phyloP scores from a whole-genome alignment of 2,113 vertebrate genomes.

The Forbesichthys agassizii region DNA sequence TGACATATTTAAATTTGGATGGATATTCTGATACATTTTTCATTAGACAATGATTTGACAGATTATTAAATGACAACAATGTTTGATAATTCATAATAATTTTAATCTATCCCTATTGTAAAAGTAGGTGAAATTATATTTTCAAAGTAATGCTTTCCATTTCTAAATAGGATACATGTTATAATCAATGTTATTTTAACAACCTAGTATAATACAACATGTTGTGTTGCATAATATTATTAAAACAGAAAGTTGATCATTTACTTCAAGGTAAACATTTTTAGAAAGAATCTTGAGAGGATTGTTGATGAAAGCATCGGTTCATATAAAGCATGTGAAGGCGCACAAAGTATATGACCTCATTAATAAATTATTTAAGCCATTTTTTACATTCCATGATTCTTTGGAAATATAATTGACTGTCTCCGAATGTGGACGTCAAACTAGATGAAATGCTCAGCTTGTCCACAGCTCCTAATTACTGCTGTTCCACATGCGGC shows the following conservation, averaged over 20 bases:
- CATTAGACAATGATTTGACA: neutral
- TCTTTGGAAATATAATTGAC: conserved; percentile 3
- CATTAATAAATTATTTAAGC: conserved; percentile 40
- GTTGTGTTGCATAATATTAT: neutral
- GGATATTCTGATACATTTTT: neutral
- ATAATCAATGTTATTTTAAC: neutral
- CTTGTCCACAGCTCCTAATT: conserved; percentile 2
- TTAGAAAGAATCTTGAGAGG: conserved; percentile 39
- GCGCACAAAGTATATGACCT: conserved; percentile 21
- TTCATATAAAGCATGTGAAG: conserved; percentile 31
- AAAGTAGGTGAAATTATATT: neutral
- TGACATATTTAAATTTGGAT: neutral
- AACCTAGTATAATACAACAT: neutral
- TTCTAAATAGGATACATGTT: neutral
- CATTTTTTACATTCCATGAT: conserved; percentile 12
- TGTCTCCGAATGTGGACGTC: neutral
- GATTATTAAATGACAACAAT: neutral
- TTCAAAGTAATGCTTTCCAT: neutral
- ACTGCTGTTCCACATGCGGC: neutral
- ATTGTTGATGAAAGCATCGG: conserved; percentile 37
- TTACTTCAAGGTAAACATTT: conserved; percentile 25
- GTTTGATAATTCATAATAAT: neutral
- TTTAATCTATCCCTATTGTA: neutral
- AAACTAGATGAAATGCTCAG: conserved; percentile 2
- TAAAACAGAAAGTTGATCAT: conserved; percentile 21